A percentile compares a stretch with the other conserved stretches of the same genome.
These are phyloP conservation scores for Cephonodes hylas DNA, from an alignment of 2,888 invertebrate species.

Conservation along the genomic window DNA sequence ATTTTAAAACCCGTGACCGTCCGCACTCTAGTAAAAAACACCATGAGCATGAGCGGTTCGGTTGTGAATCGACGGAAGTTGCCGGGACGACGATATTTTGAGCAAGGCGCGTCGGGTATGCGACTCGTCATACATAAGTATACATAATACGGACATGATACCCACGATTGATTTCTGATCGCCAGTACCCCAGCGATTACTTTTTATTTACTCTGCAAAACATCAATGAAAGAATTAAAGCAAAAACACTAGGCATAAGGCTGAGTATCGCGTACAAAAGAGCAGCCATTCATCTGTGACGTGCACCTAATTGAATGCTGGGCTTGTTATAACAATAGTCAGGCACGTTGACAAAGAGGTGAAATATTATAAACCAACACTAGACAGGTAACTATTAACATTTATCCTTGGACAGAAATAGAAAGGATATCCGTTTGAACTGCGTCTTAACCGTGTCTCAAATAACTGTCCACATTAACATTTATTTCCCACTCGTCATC, in stretches of 20 bases:
- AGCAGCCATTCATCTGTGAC: slow-evolving; percentile 6
- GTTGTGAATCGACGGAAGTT: slow-evolving; percentile 72
- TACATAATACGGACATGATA: slow-evolving; percentile 14
- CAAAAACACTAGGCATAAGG: neutral
- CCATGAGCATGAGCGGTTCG: slow-evolving; percentile 31
- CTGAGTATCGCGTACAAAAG: slow-evolving; percentile 3
- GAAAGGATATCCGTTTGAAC: slow-evolving; percentile 77
- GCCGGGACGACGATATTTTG: slow-evolving; percentile 71
- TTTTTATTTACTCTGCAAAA: neutral
- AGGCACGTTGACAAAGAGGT: slow-evolving; percentile 51
- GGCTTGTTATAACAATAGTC: slow-evolving; percentile 29
- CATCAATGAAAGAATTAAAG: neutral
- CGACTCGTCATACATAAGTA: slow-evolving; percentile 53
- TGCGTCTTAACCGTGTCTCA: slow-evolving; percentile 22
- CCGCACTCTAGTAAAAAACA: slow-evolving; percentile 36
- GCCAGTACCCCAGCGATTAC: neutral
- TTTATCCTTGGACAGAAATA: slow-evolving; percentile 73
- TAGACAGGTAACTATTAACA: slow-evolving; percentile 57
- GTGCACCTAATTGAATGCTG: slow-evolving; percentile 18
- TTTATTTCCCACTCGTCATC: neutral
- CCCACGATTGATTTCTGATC: neutral
- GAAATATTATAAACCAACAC: slow-evolving; percentile 51
- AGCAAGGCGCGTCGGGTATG: slow-evolving; percentile 64
- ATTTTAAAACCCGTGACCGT: slow-evolving; percentile 24
- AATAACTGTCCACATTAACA: slow-evolving; percentile 12